Base-by-base conservation (phyloP, 2,888 invertebrate genomes). In the Harpalus rubripes region DNA sequence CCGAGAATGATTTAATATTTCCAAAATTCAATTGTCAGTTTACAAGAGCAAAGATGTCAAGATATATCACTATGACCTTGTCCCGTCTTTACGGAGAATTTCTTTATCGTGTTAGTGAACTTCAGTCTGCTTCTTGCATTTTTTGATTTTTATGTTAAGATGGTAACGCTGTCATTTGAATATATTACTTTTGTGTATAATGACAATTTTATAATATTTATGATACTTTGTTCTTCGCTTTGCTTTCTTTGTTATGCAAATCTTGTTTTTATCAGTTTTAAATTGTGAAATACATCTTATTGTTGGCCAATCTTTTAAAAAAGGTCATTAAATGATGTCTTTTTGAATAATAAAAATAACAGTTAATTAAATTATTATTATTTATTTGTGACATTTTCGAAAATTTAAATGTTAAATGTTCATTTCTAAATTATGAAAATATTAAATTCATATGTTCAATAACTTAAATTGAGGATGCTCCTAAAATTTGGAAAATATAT, bases 51-150 rank as follows among this genome's bases (percentile, higher is more conserved):
- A 59, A 56, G 41, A 32, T 32, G 39, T 68, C 32, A 39, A 39
- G 68, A 32, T 39, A 68, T 68, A 68, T 63, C 12, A 41, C 44
- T 44, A 16, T 74, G 72, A 44, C 72, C 72, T 74, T 74, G 72
- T 7, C 15, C 41, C 44, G 44, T 74, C 72, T 63, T 74, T 79
- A 79, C 56, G 61, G 61, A 61, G 61, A 79, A 79, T 61, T 61
- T 79, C 79, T 58, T 79, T 79, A 78, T 78, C 58, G 59, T 78
- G 79, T 79, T 61, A 79, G 59, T 79, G 79, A 79, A 79, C 61
- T 79, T 74, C n/a, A 10, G 72, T 74, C 72, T 74, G 68, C 72
- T 44, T 3, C 16, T 68, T 74, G 72, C 22, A 74, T 41, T 74
- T 74, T 74, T 74, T 74, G 18, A 74, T 74, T 74, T 74, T 74